Percentiles rank a stretch among this genome's conserved stretches.
These are phyloP conservation scores for Drosophila willistoni DNA, from an alignment of 1,140 invertebrate species.

Conservation along the genomic window DNA sequence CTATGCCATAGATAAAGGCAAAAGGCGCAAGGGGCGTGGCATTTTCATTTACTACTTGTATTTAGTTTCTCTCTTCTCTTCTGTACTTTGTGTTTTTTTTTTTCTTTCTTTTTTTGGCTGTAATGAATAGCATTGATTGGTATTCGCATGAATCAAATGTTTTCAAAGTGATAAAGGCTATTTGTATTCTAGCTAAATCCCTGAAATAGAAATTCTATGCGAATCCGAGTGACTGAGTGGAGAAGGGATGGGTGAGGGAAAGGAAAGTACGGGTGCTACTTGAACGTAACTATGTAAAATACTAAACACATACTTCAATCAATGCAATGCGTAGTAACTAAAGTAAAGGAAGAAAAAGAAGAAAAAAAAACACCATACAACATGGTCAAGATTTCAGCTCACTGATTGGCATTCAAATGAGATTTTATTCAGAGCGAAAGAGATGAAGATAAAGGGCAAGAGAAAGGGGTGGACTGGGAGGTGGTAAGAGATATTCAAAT, in stretches of 20 bases:
- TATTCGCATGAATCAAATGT: constrained; percentile 59
- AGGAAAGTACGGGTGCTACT: neutral
- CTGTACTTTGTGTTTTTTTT: neutral
- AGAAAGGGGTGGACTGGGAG: neutral
- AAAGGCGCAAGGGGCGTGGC: neutral
- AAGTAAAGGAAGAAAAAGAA: neutral
- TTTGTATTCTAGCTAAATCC: constrained; percentile 13
- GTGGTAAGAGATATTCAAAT: constrained; percentile 14
- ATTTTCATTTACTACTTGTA: constrained; percentile 37
- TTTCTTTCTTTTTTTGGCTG: constrained; percentile 2
- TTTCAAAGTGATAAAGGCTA: constrained; percentile 54
- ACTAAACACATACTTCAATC: constrained; percentile 22
- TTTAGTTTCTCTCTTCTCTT: constrained; percentile 46
- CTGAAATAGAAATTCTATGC: constrained; percentile 2
- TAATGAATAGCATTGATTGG: constrained; percentile 67
- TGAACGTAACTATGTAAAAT: constrained; percentile 12
- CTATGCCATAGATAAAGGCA: constrained; percentile 3
- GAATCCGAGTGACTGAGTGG: neutral
- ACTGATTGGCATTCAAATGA: constrained; percentile 22
- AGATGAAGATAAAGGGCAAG: neutral
- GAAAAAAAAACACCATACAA: neutral
- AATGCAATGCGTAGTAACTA: constrained; percentile 13
- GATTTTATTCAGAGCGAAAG: neutral
- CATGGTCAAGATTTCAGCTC: constrained; percentile 21
- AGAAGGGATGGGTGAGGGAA: neutral